Percentiles rank a stretch among this genome's conserved stretches.
Evolutionary conservation across 1,140 invertebrate species (phyloP).

Genomic region (Drosophila nigrodunni): DNA sequence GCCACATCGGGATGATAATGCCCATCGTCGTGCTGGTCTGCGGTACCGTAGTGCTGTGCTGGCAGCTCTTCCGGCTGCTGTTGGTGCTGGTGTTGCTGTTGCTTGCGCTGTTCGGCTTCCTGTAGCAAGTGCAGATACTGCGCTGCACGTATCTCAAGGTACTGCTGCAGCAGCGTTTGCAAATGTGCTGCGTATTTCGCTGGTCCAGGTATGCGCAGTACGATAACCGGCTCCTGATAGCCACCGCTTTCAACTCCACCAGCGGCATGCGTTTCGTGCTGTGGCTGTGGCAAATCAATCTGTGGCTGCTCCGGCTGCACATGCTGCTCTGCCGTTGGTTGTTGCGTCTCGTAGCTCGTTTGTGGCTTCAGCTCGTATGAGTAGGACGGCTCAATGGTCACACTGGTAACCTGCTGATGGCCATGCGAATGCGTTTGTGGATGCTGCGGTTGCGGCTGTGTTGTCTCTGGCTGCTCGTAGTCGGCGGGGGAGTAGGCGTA

Average conservation of each 20-base stretch:
- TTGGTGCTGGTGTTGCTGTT: slow-evolving; percentile 55
- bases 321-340: slow-evolving; percentile 28
- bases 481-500: slow-evolving; percentile 52
- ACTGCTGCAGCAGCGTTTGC: slow-evolving; percentile 81
- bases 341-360: slow-evolving; percentile 67
- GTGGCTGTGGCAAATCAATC: slow-evolving; percentile 69
- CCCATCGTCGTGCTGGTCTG: slow-evolving; percentile 51
- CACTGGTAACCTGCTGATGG: slow-evolving; percentile 67
- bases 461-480: slow-evolving; percentile 44
- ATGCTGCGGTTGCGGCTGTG: slow-evolving; percentile 16
- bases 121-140: slow-evolving; percentile 78
- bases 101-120: slow-evolving; percentile 70
- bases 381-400: slow-evolving; percentile 82
- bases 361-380: slow-evolving; percentile 82
- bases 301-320: slow-evolving; percentile 59
- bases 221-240: slow-evolving; percentile 82
- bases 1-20: slow-evolving; percentile 63
- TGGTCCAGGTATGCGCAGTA: slow-evolving; percentile 79
- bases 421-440: slow-evolving; percentile 24
- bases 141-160: slow-evolving; percentile 81
- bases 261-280: slow-evolving; percentile 26
- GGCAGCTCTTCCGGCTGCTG: slow-evolving; percentile 42
- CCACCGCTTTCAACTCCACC: slow-evolving; percentile 3
- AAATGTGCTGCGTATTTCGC: slow-evolving; percentile 82
- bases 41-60: slow-evolving; percentile 22